Evolutionary conservation across 2,797 vertebrate species (phyloP).

Genomic region (Bradypodion pumilum): DNA sequence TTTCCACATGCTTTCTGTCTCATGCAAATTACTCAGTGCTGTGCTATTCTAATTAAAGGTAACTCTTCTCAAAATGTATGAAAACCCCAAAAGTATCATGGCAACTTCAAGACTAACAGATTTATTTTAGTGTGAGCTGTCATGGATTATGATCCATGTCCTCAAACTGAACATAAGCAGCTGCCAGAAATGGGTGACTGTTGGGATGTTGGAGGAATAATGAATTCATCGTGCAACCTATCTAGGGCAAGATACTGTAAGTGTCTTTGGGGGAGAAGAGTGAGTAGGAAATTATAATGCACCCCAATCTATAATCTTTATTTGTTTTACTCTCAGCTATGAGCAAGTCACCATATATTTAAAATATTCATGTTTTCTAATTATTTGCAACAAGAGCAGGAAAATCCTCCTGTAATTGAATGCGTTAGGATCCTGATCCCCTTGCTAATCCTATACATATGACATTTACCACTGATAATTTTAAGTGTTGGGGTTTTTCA

Average conservation of each 20-base stretch:
- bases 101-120: too few species aligned
- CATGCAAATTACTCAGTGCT: background rate
- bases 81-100: too few species aligned
- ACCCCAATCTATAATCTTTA: background rate
- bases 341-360: background rate
- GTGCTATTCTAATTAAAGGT: background rate
- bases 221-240: background rate
- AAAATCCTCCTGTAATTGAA: background rate
- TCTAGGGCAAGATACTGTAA: background rate
- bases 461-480: background rate
- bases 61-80: too few species aligned
- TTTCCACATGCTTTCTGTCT: background rate
- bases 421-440: background rate
- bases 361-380: background rate
- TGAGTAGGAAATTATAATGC: background rate
- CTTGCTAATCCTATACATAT: background rate
- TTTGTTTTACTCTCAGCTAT: background rate
- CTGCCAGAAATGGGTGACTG: background rate
- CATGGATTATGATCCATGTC: background rate
- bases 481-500: background rate
- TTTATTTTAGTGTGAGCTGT: too few species aligned
- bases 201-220: background rate
- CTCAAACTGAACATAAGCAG: background rate
- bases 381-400: background rate
- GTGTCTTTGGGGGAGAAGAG: background rate